These are phyloP conservation scores for Petrocephalus zakoni DNA, from an alignment of 2,113 vertebrate genomes.

Conservation along the genomic window DNA sequence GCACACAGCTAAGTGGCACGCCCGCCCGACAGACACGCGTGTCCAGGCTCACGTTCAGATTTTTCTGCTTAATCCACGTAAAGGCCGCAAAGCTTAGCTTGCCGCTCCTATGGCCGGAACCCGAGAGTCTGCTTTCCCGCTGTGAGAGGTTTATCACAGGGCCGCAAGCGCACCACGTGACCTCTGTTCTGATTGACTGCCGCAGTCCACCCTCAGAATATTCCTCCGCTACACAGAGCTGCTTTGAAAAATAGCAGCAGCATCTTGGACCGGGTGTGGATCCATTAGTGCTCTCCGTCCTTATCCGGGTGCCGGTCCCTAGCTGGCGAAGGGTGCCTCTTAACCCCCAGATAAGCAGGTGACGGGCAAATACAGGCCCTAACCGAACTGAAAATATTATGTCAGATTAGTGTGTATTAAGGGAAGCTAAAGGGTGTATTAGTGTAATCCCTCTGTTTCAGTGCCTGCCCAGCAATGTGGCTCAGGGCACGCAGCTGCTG, in stretches of 20 bases:
- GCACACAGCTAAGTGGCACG: background rate
- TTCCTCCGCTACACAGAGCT: background rate
- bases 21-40: background rate
- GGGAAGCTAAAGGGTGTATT: conserved; percentile 38
- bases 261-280: background rate
- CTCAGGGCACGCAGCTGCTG: background rate
- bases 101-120: background rate
- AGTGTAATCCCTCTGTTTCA: conserved; percentile 46
- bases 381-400: conserved; percentile 43
- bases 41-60: background rate
- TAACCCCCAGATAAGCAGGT: conserved; percentile 21
- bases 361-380: conserved; percentile 28
- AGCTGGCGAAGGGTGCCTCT: background rate
- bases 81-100: background rate
- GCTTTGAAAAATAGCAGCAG: background rate
- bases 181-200: background rate
- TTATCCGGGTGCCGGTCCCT: background rate
- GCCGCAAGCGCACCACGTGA: background rate
- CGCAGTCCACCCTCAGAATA: background rate
- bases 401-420: conserved; percentile 50
- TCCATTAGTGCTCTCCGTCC: background rate
- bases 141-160: background rate
- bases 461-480: conserved; percentile 23
- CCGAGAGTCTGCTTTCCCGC: background rate
- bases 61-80: background rate